Evolutionary conservation across 2,888 invertebrate species (phyloP).

Genomic region (Agrotis clavis): DNA sequence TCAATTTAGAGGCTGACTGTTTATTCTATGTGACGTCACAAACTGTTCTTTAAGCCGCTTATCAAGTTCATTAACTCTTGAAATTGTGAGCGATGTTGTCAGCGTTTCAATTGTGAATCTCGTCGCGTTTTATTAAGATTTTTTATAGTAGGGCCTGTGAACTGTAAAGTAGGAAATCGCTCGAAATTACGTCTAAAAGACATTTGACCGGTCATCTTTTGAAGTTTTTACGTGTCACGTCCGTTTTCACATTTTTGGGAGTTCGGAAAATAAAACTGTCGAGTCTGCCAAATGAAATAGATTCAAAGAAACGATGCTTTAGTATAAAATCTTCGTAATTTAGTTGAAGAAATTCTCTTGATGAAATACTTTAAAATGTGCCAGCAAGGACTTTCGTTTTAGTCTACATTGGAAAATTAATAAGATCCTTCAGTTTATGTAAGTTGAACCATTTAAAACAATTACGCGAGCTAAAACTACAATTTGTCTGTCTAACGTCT

Average conservation of each 20-base stretch:
- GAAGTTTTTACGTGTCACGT: conserved; percentile 45
- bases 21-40: conserved; percentile 44
- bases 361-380: conserved; percentile 58
- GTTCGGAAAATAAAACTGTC: conserved; percentile 1
- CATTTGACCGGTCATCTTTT: conserved; percentile 44
- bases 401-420: conserved; percentile 48
- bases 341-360: conserved; percentile 38
- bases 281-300: conserved; percentile 37
- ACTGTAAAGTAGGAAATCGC: conserved; percentile 13
- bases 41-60: conserved; percentile 44
- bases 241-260: conserved; percentile 22
- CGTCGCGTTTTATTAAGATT: conserved; percentile 17
- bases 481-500: conserved; percentile 13
- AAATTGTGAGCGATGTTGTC: conserved; percentile 36
- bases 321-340: conserved; percentile 48
- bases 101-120: conserved; percentile 32
- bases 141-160: conserved; percentile 16
- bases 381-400: conserved; percentile 37
- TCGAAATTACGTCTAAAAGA: conserved; percentile 33
- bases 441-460: conserved; percentile 16
- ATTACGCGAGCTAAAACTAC: conserved; percentile 17
- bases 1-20: conserved; percentile 39
- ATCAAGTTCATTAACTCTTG: conserved; percentile 54
- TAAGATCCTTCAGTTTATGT: conserved; percentile 40
- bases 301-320: conserved; percentile 35